phyloP scores from a whole-genome alignment of 2,113 vertebrate genomes.

The Rallus limicola region DNA sequence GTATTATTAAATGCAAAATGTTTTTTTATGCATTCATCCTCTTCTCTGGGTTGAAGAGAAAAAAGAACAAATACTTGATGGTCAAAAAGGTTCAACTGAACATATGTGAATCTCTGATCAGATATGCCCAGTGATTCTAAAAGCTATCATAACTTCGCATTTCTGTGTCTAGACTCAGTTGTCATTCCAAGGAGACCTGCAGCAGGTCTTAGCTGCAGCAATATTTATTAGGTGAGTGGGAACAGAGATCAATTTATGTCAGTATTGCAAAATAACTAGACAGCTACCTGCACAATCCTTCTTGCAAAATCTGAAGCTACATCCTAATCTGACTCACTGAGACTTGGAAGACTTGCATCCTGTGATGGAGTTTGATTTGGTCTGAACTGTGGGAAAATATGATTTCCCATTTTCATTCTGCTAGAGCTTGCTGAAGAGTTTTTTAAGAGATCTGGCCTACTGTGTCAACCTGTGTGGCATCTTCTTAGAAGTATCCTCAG shows the following conservation, averaged over 20 bases:
- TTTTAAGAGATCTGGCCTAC: neutral
- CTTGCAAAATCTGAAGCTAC: neutral
- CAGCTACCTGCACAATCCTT: rapidly evolving
- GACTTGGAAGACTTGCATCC: neutral
- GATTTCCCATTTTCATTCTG: neutral
- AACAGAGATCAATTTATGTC: neutral
- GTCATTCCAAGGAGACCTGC: neutral
- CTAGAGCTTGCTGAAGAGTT: neutral
- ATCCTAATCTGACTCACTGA: neutral
- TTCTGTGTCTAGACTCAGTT: neutral
- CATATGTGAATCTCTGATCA: rapidly evolving
- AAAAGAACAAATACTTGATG: neutral
- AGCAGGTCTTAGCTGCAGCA: neutral
- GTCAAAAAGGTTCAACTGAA: neutral
- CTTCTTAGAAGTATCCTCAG: neutral
- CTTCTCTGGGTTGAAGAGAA: neutral
- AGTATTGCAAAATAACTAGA: neutral
- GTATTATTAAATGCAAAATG: neutral
- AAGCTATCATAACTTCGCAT: neutral
- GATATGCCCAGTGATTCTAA: neutral
- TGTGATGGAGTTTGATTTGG: neutral
- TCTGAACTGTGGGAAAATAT: neutral
- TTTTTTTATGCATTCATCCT: neutral
- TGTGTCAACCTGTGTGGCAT: neutral
- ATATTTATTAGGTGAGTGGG: neutral